Percentiles rank a stretch among this genome's conserved stretches.
Conservation (phyloP, 2,797 vertebrate species). For the Sebastes ruberrimus region DNA sequence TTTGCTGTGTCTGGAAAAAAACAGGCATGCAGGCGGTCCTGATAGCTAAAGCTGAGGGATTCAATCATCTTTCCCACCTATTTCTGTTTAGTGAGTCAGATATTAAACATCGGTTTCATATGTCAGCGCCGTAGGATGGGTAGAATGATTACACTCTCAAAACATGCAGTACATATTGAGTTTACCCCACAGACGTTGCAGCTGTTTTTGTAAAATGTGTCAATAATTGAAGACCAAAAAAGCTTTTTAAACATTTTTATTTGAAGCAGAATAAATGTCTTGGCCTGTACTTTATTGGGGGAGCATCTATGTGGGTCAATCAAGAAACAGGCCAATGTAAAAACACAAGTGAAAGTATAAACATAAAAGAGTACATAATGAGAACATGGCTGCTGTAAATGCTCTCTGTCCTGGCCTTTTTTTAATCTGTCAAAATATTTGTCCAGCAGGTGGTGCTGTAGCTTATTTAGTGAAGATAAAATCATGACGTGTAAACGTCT, state of each 20-base stretch:
- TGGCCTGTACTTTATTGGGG: neutral
- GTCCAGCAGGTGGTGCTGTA: conserved; percentile 61
- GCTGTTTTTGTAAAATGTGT: neutral
- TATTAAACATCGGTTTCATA: neutral
- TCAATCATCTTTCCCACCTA: conserved; percentile 1
- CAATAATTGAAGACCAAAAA: neutral
- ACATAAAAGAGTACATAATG: neutral
- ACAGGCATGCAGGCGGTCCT: neutral
- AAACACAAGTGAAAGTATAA: neutral
- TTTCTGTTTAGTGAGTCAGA: conserved; percentile 9
- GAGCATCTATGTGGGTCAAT: neutral
- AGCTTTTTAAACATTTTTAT: neutral
- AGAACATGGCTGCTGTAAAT: neutral
- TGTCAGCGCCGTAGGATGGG: neutral
- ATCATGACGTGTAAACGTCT: neutral
- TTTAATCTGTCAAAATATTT: neutral
- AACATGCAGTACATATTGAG: neutral
- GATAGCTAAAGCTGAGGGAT: neutral
- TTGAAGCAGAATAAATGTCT: neutral
- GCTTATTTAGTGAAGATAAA: conserved; percentile 12
- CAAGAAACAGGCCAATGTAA: neutral
- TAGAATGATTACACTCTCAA: neutral
- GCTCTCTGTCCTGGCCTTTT: neutral
- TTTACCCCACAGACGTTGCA: neutral
- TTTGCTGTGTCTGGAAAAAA: neutral